These are phyloP conservation scores for Hyppa rectilinea DNA, from an alignment of 2,888 invertebrate species.

Conservation along the genomic window DNA sequence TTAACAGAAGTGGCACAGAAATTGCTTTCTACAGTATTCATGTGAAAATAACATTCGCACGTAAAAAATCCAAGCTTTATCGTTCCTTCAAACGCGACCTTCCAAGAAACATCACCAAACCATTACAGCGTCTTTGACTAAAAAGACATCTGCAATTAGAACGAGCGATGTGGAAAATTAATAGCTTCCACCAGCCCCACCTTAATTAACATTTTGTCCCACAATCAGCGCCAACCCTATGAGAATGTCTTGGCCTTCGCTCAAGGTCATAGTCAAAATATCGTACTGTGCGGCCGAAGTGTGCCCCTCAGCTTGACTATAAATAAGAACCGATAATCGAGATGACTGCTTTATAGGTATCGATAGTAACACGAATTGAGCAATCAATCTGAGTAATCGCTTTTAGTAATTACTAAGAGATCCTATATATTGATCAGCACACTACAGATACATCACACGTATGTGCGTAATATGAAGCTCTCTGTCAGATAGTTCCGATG, in stretches of 20 bases:
- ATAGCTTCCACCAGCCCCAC: slow-evolving; percentile 5
- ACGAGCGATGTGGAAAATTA: slow-evolving; percentile 54
- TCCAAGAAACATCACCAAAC: slow-evolving; percentile 4
- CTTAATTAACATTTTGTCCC: slow-evolving; percentile 46
- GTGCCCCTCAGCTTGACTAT: slow-evolving; percentile 23
- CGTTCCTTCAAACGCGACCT: neutral
- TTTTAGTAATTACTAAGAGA: slow-evolving; percentile 25
- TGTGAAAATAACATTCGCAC: neutral
- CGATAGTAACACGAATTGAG: slow-evolving; percentile 33
- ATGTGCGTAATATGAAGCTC: neutral
- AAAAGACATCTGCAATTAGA: slow-evolving; percentile 51
- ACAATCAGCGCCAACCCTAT: slow-evolving; percentile 36
- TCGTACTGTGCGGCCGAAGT: slow-evolving; percentile 18
- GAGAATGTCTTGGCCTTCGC: slow-evolving; percentile 13
- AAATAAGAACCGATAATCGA: slow-evolving; percentile 48
- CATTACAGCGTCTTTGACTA: slow-evolving; percentile 9
- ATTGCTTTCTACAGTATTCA: neutral
- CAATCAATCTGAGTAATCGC: slow-evolving; percentile 34
- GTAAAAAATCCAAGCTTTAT: neutral
- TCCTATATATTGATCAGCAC: neutral
- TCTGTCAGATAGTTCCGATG: neutral
- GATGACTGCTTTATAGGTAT: slow-evolving; percentile 28
- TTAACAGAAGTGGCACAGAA: neutral
- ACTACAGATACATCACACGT: slow-evolving; percentile 12
- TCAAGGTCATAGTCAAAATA: slow-evolving; percentile 54